These are phyloP conservation scores for Berghia stephanieae DNA, from an alignment of 1,140 invertebrate genomes.

Conservation along the genomic window DNA sequence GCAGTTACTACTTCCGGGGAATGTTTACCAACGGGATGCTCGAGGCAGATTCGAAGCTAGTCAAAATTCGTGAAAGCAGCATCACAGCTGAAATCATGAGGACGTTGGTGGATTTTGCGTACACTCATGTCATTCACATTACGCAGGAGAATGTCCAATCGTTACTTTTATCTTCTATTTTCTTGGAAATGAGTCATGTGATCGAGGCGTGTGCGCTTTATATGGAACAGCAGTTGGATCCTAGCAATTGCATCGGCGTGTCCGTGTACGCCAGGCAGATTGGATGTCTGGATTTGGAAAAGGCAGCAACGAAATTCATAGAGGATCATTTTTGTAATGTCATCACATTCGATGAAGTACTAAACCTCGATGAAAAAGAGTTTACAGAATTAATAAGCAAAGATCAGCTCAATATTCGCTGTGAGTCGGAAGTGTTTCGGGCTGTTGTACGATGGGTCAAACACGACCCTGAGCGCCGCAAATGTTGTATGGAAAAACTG, in stretches of 20 bases:
- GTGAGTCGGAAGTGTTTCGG: constrained; percentile 84
- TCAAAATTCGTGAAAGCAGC: constrained; percentile 81
- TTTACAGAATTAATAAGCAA: constrained; percentile 82
- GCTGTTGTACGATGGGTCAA: constrained; percentile 90
- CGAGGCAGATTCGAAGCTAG: constrained; percentile 81
- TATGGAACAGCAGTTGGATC: constrained; percentile 87
- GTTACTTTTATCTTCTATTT: constrained; percentile 87
- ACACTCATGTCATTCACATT: constrained; percentile 86
- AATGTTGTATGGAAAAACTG: constrained; percentile 86
- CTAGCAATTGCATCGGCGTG: constrained; percentile 91
- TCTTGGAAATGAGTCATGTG: constrained; percentile 91
- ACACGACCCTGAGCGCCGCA: constrained; percentile 84
- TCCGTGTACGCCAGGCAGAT: constrained; percentile 91
- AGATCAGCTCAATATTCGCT: constrained; percentile 84
- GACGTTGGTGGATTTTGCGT: constrained; percentile 87
- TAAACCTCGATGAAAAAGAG: constrained; percentile 82
- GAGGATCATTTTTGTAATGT: constrained; percentile 89
- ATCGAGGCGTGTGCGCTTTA: constrained; percentile 91
- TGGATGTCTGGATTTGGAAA: constrained; percentile 82
- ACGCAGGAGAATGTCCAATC: constrained; percentile 90
- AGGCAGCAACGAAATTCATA: constrained; percentile 88
- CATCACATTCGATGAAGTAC: constrained; percentile 89
- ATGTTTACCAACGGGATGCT: constrained; percentile 95
- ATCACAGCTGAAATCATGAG: constrained; percentile 86
- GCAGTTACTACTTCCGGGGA: constrained; percentile 80